A percentile compares a stretch with the other conserved stretches of the same genome.
phyloP scores from a whole-genome alignment of 2,888 invertebrate genomes.

The Lepidocyrtinus sp. region DNA sequence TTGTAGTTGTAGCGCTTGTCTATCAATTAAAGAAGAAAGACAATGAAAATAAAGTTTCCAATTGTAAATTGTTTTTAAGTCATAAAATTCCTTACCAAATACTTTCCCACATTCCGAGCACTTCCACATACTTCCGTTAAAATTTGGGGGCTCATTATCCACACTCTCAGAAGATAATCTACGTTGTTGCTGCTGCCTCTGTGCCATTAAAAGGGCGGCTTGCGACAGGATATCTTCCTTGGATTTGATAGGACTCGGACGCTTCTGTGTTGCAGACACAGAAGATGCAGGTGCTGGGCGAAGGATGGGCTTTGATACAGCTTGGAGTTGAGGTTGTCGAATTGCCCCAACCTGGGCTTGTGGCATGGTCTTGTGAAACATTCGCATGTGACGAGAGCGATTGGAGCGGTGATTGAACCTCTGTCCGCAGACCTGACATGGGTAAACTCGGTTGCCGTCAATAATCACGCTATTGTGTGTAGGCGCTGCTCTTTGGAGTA shows the following conservation, averaged over 20 bases:
- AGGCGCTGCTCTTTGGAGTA: constrained; percentile 14
- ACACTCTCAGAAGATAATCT: neutral
- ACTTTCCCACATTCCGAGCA: constrained; percentile 45
- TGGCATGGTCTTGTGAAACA: constrained; percentile 36
- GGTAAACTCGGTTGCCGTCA: constrained; percentile 41
- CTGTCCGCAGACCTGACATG: constrained; percentile 34
- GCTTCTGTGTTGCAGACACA: no score
- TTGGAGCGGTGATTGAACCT: constrained; percentile 59
- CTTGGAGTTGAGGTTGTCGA: neutral
- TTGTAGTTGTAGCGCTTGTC: constrained; percentile 49
- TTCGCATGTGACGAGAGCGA: constrained; percentile 50
- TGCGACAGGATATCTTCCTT: no score
- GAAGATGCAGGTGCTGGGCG: no score
- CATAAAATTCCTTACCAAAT: no score
- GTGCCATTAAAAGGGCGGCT: neutral
- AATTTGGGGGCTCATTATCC: constrained; percentile 45
- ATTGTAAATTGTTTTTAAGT: no score
- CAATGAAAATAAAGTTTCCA: no score
- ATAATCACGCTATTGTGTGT: constrained; percentile 38
- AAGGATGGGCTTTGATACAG: no score
- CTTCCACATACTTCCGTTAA: constrained; percentile 40
- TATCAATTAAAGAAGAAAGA: no score
- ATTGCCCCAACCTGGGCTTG: neutral
- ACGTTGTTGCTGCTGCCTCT: neutral
- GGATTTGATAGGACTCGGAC: no score